These are phyloP conservation scores for Palythoa grandis DNA, from an alignment of 92 coral and sea anemone genomes.

Conservation along the genomic window DNA sequence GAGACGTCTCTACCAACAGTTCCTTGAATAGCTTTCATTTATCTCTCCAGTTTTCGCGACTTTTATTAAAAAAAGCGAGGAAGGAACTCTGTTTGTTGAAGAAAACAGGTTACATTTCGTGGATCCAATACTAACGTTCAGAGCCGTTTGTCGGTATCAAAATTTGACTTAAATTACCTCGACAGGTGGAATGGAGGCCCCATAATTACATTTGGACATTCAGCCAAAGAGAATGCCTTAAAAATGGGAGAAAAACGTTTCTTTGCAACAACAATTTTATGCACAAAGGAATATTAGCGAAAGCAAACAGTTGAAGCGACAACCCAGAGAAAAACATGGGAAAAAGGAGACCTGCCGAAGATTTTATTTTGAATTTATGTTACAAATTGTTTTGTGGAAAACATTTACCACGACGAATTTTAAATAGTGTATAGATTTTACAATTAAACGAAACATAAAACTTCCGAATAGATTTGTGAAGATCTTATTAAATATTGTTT, in stretches of 20 bases:
- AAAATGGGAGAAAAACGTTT: neutral
- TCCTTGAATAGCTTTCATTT: neutral
- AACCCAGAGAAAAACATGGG: neutral
- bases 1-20: neutral
- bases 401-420: constrained; percentile 4
- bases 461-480: neutral
- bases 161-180: constrained; percentile 18
- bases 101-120: neutral
- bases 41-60: neutral
- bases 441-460: neutral
- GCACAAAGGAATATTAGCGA: neutral
- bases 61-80: neutral
- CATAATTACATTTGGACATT: neutral
- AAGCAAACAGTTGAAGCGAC: neutral
- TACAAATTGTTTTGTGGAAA: constrained; percentile 12
- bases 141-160: constrained; percentile 21
- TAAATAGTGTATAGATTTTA: neutral
- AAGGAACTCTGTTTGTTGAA: neutral
- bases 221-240: neutral
- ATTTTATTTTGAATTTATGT: neutral
- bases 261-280: neutral
- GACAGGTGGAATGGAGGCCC: constrained; percentile 28
- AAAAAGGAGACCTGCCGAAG: neutral
- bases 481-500: neutral
- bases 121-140: neutral